Evolutionary conservation across 2,113 vertebrate species (phyloP).

Genomic region (Manacus vitellinus): DNA sequence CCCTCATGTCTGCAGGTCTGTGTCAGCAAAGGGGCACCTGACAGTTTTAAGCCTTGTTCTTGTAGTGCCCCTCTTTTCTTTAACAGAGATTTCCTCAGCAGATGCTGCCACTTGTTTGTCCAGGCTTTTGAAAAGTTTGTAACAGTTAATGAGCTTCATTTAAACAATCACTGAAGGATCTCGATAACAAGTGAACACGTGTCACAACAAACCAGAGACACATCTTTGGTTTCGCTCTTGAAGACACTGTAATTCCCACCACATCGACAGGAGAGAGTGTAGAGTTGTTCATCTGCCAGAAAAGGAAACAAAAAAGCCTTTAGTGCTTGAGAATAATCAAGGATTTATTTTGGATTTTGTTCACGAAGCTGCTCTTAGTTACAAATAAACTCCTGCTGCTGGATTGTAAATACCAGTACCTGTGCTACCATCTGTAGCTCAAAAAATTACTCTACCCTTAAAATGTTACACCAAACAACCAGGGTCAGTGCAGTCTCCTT

Average conservation of each 20-base stretch:
- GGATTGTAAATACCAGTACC: neutral
- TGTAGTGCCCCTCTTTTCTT: neutral
- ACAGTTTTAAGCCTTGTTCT: neutral
- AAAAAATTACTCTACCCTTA: neutral
- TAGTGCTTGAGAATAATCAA: neutral
- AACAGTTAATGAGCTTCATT: neutral
- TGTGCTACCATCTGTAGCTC: neutral
- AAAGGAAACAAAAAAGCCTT: neutral
- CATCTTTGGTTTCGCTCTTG: conserved; percentile 69
- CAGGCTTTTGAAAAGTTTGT: neutral
- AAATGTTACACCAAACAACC: neutral
- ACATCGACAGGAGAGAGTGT: conserved; percentile 75
- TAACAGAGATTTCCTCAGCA: neutral
- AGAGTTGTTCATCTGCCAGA: conserved; percentile 72
- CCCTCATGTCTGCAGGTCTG: neutral
- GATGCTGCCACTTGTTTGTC: neutral
- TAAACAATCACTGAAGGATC: conserved; percentile 64
- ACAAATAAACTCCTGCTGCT: neutral
- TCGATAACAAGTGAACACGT: conserved; percentile 78
- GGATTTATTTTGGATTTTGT: neutral
- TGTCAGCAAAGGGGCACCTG: neutral
- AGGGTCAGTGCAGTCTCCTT: neutral
- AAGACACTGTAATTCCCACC: conserved; percentile 76
- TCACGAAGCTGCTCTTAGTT: neutral
- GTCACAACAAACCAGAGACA: conserved; percentile 76